Base-by-base conservation (phyloP, 2,797 vertebrate species). In the Synaphobranchus kaupii region DNA sequence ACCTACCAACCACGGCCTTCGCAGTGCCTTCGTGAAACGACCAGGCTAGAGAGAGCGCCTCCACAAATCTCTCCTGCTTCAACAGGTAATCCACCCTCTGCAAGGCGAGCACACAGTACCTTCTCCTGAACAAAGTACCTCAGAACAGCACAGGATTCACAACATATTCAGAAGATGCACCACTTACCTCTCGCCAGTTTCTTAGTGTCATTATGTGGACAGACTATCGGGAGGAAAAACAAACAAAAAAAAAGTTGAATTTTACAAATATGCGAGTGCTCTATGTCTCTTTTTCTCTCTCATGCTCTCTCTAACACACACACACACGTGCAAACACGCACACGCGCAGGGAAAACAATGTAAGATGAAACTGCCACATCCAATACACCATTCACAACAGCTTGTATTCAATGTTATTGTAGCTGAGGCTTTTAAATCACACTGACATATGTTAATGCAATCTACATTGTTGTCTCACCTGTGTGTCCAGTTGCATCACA, bases 21-120 rank as follows among this genome's bases (percentile, higher is more conserved):
- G 98, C 98, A 87, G 97, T 98, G 88, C 98, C 98, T 92, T 99
- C 98, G 54, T 98, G 97, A 91, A 99, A 98, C 39, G 98, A 99
- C 98, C 98, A 99, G 25, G 98, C 97, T 85, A 99, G 94, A 90
- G 97, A 95, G 81, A 99, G 95, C 12, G 97, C 98, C 94, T 99
- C 98, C 0, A 96, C 96, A 89, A 98, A 97, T 90, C 96, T 95
- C 86, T 99, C 98, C 93, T 98, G 98, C 88, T 98, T 99, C 93
- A 99, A 91, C 81, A 99, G 93, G 85, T 96, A 97, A 92, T 99
- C 98, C 66, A 99, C 94, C 86, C 98, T 97, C 98, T 99, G 90
- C 63, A 94, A 84, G 34, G n/a, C 31, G 22, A 83, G 58, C 39
- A 48, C 80, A 81, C 28, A 31, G 25, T 5, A 60, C 12, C 1